Percentiles rank a stretch among this genome's conserved stretches.
Conservation (phyloP, 2,797 vertebrate genomes). For the Karalla daura region DNA sequence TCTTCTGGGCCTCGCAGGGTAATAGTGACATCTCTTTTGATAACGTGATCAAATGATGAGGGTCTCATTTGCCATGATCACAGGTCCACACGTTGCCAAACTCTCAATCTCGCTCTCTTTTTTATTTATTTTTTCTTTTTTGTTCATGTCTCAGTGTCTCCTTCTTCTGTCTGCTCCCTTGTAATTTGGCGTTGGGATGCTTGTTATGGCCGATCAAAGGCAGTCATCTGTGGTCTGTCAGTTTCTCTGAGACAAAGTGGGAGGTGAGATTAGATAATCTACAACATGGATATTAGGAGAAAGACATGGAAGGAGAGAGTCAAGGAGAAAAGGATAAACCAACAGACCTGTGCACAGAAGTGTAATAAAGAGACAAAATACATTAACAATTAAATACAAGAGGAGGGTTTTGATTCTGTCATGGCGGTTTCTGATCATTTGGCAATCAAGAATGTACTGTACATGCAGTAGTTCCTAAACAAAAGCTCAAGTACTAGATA, state of each 20-base stretch:
- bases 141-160: slow-evolving; percentile 49
- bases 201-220: slow-evolving; percentile 85
- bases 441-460: background rate
- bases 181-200: slow-evolving; percentile 84
- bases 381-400: slow-evolving; percentile 20
- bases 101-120: slow-evolving; percentile 40
- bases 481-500: background rate
- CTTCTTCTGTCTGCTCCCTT: slow-evolving; percentile 63
- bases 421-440: background rate
- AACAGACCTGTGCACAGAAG: slow-evolving; percentile 73
- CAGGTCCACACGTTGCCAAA: slow-evolving; percentile 51
- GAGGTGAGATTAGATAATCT: slow-evolving; percentile 60
- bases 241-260: slow-evolving; percentile 59
- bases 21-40: slow-evolving; percentile 65
- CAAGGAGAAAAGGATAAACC: slow-evolving; percentile 35
- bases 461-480: background rate
- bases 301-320: slow-evolving; percentile 8
- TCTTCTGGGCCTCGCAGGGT: slow-evolving; percentile 53
- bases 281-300: slow-evolving; percentile 41
- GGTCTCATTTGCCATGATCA: slow-evolving; percentile 77
- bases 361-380: slow-evolving; percentile 1
- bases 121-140: slow-evolving; percentile 59
- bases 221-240: slow-evolving; percentile 72
- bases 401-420: background rate
- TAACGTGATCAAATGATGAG: slow-evolving; percentile 74